Base-by-base conservation (phyloP, 2,888 invertebrate genomes). In the Lutraria lutraria region DNA sequence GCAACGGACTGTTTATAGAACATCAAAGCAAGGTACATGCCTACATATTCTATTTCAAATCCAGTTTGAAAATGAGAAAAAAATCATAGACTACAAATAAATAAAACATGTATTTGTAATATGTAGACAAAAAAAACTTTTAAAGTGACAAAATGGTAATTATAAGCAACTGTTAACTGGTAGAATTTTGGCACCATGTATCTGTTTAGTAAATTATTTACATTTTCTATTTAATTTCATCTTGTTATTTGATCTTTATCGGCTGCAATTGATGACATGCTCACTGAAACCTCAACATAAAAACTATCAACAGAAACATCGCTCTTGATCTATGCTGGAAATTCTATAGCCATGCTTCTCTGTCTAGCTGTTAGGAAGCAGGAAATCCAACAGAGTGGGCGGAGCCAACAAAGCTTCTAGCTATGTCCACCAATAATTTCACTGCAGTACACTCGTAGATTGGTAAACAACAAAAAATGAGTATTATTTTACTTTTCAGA, bases 181-280 rank as follows among this genome's bases (percentile, higher is more conserved):
- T 88, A 89, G 87, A 68, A 76, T 54, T 60, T 88, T 86, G 91
- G 88, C 91, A 89, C 89, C 89, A 54, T 31, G 79, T 72, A 63
- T 89, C 91, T 91, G 91, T 52, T 89, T 82, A 79, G 86, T 54
- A 88, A 86, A 87, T 91, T 91, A 89, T 84, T 81, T 68, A 60
- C 89, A 89, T 89, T 89, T 89, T 88, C 88, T 88, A 79, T 91
- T 91, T 88, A 91, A 89, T 91, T 91, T 86, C 88, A 84, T 88
- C 91, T 88, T 89, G 91, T 91, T 91, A 91, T 91, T 88, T 91
- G 91, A 91, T 91, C 88, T 91, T 89, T 91, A 91, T 91, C 88
- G 79, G 81, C 52, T 54, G 25, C 84, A 56, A 86, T 84, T 89
- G 91, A 89, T 91, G 91, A 91, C 89, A 91, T 68, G 81, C 82